Evolutionary conservation across 2,888 invertebrate species (phyloP), one percentile per base, ranked within the genome.

Genomic region (Nymphalis polychloros): DNA sequence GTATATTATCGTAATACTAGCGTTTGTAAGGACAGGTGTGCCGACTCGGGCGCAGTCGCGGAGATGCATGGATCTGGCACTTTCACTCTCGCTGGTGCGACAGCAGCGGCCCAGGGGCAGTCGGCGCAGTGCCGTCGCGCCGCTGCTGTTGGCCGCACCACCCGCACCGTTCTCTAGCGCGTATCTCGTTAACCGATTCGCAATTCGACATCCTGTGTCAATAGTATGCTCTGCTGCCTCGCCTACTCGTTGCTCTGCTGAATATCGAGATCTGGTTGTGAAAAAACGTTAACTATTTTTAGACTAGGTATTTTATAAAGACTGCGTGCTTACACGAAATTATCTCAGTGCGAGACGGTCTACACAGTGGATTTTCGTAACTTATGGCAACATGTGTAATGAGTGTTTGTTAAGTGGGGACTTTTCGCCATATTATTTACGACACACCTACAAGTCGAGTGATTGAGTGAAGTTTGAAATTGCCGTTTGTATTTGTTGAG

Each of bases 21-120:
- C 62, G 64, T 73, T 78, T 82, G 80, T 78, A 80, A 78, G 82
- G 80, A 80, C 86, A 87, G 88, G 89, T 87, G 84, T 82, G 83
- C 78, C 77, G 77, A 79, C 78, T 78, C 79, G 81, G 78, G 74
- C 75, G 75, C 67, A 68, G 69, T 67, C 64, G 70, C 70, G 71
- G 73, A 79, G 85, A 88, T 90, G 88, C 86, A 79, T 79, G 83
- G 81, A 85, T 82, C 82, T 83, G 83, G 84, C 85, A 90, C 92
- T 92, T 92, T 92, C 92, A 92, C 92, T 92, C 83, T 91, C 89
- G 83, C 71, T 72, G 83, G 82, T 80, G 82, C 81, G 84, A 79
- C 84, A 81, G 75, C 79, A 78, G 80, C 77, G 76, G 80, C 72
- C 79, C 60, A 76, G 81, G 77, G 77, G 83, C 83, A 82, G 73